Evolutionary conservation across 2,888 invertebrate species (phyloP).

Genomic region (Onthophagus sagittarius): DNA sequence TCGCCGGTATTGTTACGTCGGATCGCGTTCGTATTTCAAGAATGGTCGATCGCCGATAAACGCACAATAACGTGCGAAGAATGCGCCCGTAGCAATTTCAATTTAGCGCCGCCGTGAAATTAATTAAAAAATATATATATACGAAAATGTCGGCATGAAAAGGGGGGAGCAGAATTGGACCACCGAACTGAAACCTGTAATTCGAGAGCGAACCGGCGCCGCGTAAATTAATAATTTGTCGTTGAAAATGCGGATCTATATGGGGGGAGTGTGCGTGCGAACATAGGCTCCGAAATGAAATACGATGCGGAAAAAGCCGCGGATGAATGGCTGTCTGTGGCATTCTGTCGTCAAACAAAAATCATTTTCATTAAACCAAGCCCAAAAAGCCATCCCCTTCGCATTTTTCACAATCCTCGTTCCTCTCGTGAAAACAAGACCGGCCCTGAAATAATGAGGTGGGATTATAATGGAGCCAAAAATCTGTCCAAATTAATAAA

Average conservation of each 20-base stretch:
- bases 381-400: neutral
- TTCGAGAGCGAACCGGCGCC: neutral
- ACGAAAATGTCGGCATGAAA: neutral
- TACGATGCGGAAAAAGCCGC: neutral
- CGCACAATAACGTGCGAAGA: conserved; percentile 1
- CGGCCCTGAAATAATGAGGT: neutral
- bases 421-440: neutral
- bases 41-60: conserved; percentile 7
- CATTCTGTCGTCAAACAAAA: neutral
- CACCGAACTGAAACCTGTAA: neutral
- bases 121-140: conserved; percentile 8
- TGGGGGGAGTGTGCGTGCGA: no score
- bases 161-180: no score
- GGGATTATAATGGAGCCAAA: neutral
- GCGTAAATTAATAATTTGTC: neutral
- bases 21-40: conserved; percentile 4
- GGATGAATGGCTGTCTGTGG: neutral
- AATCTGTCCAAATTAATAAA: neutral
- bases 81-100: conserved; percentile 1
- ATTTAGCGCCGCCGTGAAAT: neutral
- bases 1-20: neutral
- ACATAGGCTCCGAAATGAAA: neutral
- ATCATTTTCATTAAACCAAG: neutral
- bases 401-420: neutral
- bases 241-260: neutral